Evolutionary conservation across 2,888 invertebrate species (phyloP).

Genomic region (Agrotis puta): DNA sequence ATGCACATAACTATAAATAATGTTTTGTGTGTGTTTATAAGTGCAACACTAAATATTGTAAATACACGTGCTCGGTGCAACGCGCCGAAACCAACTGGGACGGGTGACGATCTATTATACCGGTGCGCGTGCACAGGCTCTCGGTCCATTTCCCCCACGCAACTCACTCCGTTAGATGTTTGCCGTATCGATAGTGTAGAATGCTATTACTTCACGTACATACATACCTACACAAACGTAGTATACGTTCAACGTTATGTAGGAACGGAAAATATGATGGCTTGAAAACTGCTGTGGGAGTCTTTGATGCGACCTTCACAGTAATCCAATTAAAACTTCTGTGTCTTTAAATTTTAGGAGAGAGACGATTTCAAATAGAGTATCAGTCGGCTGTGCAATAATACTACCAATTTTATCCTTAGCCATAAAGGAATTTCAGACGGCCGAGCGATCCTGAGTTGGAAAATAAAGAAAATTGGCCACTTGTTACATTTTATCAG

Average conservation of each 20-base stretch:
- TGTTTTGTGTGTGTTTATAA: constrained; percentile 62
- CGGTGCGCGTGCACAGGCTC: constrained; percentile 88
- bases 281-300: constrained; percentile 12
- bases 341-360: neutral
- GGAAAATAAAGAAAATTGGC: constrained; percentile 60
- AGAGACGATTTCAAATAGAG: neutral
- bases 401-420: constrained; percentile 28
- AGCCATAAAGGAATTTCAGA: constrained; percentile 30
- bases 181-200: constrained; percentile 78
- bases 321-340: constrained; percentile 15
- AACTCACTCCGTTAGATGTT: constrained; percentile 87
- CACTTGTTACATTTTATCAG: constrained; percentile 63
- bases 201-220: constrained; percentile 69
- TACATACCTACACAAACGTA: constrained; percentile 35
- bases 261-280: constrained; percentile 19
- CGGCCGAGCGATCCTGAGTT: constrained; percentile 36
- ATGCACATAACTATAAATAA: constrained; percentile 67
- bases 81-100: constrained; percentile 90
- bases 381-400: constrained; percentile 19
- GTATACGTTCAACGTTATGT: constrained; percentile 21
- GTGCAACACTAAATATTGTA: constrained; percentile 78
- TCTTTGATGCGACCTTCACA: constrained; percentile 8
- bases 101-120: constrained; percentile 88
- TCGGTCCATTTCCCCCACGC: constrained; percentile 91
- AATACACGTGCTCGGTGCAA: constrained; percentile 87